Evolutionary conservation across 2,113 vertebrate species (phyloP).

Genomic region (Dinomys branickii): DNA sequence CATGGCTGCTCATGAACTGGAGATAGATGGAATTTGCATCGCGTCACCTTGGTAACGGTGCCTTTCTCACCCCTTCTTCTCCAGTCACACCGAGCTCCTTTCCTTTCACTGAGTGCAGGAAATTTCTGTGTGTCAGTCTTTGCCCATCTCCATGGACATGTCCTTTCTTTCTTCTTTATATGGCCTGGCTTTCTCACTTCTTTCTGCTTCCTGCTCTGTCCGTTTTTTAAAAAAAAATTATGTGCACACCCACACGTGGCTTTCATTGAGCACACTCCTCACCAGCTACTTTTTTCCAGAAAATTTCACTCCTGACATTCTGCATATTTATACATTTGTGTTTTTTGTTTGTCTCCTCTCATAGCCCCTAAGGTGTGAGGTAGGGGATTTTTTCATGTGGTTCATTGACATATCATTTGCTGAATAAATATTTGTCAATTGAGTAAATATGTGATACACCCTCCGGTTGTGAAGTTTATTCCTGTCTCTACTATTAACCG

Average conservation of each 20-base stretch:
- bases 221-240: not conserved
- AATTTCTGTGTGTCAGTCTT: not conserved
- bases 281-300: not conserved
- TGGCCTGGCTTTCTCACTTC: not conserved
- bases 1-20: not conserved
- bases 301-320: not conserved
- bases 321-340: not conserved
- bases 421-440: not conserved
- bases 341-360: not conserved
- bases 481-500: not conserved
- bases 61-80: not conserved
- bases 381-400: not conserved
- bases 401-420: not conserved
- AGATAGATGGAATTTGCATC: no score
- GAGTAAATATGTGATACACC: not conserved
- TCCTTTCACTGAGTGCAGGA: not conserved
- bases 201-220: not conserved
- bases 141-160: not conserved
- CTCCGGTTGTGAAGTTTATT: not conserved
- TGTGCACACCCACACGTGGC: rapidly evolving
- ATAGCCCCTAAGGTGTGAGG: not conserved
- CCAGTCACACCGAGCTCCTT: not conserved
- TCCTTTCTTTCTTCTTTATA: not conserved
- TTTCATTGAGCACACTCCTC: not conserved
- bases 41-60: not conserved